A percentile compares a stretch with the other conserved stretches of the same genome.
Evolutionary conservation across 2,797 vertebrate genomes (phyloP).

Genomic region (Hapalemur alaotrensis): DNA sequence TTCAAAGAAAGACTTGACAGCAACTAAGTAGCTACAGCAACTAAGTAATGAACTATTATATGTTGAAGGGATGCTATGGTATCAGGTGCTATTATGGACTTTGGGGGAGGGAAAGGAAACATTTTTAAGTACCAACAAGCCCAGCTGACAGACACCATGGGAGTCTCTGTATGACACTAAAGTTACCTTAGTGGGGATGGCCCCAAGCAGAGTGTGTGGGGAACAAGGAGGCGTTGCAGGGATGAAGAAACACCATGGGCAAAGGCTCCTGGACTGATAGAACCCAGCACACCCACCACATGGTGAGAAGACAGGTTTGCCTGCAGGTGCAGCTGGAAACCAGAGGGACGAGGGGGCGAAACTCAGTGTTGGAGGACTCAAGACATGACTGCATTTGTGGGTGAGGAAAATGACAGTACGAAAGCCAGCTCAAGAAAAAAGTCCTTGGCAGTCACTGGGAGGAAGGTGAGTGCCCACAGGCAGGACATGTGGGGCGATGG

Average conservation of each 20-base stretch:
- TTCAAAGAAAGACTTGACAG: not conserved
- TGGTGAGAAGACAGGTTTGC: not conserved
- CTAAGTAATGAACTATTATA: not conserved
- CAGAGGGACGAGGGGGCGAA: rapidly evolving
- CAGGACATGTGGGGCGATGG: not conserved
- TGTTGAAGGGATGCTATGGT: not conserved
- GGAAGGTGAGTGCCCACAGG: not conserved
- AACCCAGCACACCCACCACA: rapidly evolving
- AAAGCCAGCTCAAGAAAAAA: not conserved
- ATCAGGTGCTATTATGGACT: not conserved
- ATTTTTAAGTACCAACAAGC: not conserved
- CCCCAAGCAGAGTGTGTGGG: not conserved
- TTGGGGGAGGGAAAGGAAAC: not conserved
- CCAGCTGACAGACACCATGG: not conserved
- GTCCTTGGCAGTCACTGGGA: not conserved
- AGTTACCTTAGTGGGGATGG: not conserved
- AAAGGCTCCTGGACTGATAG: not conserved
- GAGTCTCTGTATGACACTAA: not conserved
- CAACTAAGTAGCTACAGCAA: not conserved
- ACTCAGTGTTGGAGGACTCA: rapidly evolving
- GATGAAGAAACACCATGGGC: not conserved
- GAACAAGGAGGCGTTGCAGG: too few species aligned
- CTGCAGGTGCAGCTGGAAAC: not conserved
- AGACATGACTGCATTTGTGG: not conserved
- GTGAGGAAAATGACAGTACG: not conserved